Percentiles rank a stretch among this genome's conserved stretches.
Conservation (phyloP, 2,797 vertebrate genomes). For the Acanthis flammea region DNA sequence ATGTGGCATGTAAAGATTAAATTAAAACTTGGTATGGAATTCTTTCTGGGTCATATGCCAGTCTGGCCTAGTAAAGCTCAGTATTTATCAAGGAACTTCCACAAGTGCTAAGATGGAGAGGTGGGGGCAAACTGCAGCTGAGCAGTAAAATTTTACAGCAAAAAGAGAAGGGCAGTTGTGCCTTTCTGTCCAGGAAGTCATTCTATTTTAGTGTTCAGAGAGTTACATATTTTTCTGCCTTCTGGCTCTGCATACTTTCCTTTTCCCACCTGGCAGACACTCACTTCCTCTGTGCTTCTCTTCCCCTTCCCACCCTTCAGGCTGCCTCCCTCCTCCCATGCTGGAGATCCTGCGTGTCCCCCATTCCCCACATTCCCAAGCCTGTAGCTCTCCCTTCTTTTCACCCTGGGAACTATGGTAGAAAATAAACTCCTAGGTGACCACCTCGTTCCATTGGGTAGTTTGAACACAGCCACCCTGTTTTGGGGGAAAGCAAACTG, state of each 20-base stretch:
- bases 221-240: neutral
- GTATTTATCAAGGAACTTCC: neutral
- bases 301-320: neutral
- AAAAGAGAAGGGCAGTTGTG: neutral
- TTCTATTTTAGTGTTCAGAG: neutral
- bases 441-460: neutral
- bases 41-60: neutral
- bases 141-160: fast-evolving
- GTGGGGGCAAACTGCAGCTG: neutral
- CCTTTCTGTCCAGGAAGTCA: neutral
- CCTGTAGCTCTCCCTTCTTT: neutral
- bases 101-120: neutral
- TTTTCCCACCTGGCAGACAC: neutral
- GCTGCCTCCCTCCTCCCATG: neutral
- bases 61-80: neutral
- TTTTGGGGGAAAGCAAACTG: neutral
- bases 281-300: neutral
- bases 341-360: neutral
- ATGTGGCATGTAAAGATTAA: neutral
- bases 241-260: neutral
- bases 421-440: neutral
- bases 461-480: neutral
- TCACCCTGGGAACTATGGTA: neutral
- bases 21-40: neutral
- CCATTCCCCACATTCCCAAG: neutral